A percentile compares a stretch with the other conserved stretches of the same genome.
Evolutionary conservation across 2,113 vertebrate genomes (phyloP).

Genomic region (Tupaia tana): DNA sequence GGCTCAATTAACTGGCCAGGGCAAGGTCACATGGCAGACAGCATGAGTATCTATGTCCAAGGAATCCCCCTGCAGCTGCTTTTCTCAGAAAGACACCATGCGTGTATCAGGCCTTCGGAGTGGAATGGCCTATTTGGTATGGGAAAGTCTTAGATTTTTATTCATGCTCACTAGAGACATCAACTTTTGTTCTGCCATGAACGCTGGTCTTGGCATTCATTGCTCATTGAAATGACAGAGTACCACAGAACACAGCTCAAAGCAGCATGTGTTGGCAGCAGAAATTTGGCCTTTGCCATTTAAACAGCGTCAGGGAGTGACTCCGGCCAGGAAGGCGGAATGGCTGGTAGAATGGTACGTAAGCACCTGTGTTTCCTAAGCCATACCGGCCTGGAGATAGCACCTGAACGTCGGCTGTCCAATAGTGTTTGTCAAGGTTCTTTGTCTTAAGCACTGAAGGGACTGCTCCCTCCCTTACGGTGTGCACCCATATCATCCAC

Average conservation of each 20-base stretch:
- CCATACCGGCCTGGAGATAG: neutral
- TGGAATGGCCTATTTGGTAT: neutral
- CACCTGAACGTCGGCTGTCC: neutral
- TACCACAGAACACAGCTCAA: neutral
- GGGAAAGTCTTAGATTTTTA: conserved; percentile 35
- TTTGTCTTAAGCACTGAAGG: neutral
- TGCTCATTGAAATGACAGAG: neutral
- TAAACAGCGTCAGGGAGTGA: neutral
- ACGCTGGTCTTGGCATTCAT: neutral
- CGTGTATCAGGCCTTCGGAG: neutral
- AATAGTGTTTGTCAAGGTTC: neutral
- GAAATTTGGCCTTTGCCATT: neutral
- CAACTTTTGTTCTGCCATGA: neutral
- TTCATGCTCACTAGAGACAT: conserved; percentile 12
- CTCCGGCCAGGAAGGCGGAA: neutral
- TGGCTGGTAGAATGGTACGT: neutral
- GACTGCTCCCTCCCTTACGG: neutral
- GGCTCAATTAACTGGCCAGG: conserved; percentile 6
- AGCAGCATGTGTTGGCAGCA: neutral
- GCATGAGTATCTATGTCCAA: conserved; percentile 20
- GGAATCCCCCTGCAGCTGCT: conserved; percentile 15
- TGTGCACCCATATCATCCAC: neutral
- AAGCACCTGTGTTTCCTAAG: neutral
- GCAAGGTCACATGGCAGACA: conserved; percentile 55
- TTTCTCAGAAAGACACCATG: neutral